phyloP scores from a whole-genome alignment of 2,113 vertebrate species.

The Noctilio leporinus region DNA sequence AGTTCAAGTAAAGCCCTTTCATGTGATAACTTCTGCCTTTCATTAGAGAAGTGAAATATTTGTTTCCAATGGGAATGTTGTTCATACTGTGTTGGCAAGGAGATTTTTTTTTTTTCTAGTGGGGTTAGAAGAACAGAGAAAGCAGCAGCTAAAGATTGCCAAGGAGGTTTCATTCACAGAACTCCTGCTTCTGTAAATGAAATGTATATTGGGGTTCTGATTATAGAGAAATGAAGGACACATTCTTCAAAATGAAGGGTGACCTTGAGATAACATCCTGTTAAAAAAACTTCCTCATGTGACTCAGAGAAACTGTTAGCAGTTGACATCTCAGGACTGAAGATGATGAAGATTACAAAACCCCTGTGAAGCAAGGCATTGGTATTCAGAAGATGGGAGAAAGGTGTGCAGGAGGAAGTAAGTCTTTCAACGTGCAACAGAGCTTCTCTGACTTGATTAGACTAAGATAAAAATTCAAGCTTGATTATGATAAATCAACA shows the following conservation, averaged over 20 bases:
- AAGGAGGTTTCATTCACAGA: background rate
- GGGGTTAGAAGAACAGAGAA: background rate
- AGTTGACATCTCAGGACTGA: background rate
- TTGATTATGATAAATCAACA: background rate
- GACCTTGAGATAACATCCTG: background rate
- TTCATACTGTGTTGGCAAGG: background rate
- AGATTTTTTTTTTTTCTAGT: background rate
- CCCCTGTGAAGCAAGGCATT: background rate
- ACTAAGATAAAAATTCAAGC: background rate
- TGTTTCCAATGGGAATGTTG: background rate
- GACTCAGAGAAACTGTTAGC: background rate
- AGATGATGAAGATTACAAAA: background rate
- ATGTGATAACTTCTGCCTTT: background rate
- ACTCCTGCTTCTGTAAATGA: background rate
- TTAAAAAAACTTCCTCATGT: background rate
- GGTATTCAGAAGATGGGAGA: background rate
- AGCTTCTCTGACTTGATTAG: background rate
- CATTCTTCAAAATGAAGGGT: background rate
- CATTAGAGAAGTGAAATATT: background rate
- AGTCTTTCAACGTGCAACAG: background rate
- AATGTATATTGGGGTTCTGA: background rate
- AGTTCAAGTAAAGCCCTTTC: background rate
- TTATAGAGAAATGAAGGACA: background rate
- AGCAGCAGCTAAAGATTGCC: background rate
- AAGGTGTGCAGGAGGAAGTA: background rate